Conservation (phyloP, 2,113 vertebrate genomes). For the Macquaria australasica region DNA sequence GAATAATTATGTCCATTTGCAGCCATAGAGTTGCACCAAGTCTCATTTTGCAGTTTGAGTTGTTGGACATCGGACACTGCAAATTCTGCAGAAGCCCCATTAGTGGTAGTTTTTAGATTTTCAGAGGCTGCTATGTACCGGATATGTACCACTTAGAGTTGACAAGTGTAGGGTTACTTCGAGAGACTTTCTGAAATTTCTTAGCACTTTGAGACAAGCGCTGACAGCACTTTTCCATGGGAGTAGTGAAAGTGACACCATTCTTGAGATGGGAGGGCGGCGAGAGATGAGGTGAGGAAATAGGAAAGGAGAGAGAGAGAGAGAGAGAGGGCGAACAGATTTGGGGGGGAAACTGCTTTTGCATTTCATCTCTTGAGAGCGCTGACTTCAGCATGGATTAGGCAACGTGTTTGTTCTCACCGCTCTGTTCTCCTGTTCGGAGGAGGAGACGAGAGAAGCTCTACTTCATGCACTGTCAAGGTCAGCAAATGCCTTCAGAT, state of each 20-base stretch:
- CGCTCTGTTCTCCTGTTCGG: slow-evolving; percentile 63
- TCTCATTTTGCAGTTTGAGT: slow-evolving; percentile 22
- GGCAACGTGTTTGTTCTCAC: slow-evolving; percentile 73
- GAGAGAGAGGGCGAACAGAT: neutral
- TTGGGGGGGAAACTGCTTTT: slow-evolving; percentile 40
- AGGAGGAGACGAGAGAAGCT: slow-evolving; percentile 55
- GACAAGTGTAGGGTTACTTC: slow-evolving; percentile 78
- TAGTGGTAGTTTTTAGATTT: slow-evolving; percentile 60
- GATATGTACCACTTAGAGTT: slow-evolving; percentile 75
- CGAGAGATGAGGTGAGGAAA: slow-evolving; percentile 48
- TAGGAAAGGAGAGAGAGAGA: slow-evolving; percentile 18
- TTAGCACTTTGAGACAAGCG: slow-evolving; percentile 75
- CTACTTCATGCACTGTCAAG: slow-evolving; percentile 68
- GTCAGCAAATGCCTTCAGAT: slow-evolving; percentile 76
- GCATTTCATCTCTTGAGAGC: slow-evolving; percentile 75
- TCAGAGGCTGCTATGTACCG: slow-evolving; percentile 57
- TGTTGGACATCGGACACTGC: slow-evolving; percentile 49
- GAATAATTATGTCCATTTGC: neutral
- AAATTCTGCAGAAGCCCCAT: slow-evolving; percentile 52
- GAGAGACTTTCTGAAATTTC: slow-evolving; percentile 80
- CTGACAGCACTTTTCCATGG: slow-evolving; percentile 80
- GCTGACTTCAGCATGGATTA: slow-evolving; percentile 83
- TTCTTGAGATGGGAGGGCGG: slow-evolving; percentile 62
- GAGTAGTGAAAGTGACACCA: slow-evolving; percentile 80
- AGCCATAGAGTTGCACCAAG: neutral